These are phyloP conservation scores for Charadrius vociferus DNA, from an alignment of 2,113 vertebrate species.

Conservation along the genomic window DNA sequence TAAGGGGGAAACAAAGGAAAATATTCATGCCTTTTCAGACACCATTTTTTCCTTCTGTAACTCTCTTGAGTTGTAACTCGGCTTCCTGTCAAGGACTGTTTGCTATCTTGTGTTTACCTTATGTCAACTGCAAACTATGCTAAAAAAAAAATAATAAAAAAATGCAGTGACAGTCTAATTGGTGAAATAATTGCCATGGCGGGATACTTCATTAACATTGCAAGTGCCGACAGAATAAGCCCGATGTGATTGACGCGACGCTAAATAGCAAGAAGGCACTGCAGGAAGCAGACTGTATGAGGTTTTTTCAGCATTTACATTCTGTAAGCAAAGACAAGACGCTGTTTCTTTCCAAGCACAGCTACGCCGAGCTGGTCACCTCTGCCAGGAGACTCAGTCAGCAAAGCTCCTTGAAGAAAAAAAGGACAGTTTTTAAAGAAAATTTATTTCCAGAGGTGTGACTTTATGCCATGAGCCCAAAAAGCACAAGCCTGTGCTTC, in stretches of 20 bases:
- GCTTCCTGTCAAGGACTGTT: neutral
- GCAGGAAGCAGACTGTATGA: neutral
- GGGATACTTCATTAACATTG: neutral
- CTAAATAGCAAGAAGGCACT: neutral
- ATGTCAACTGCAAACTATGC: neutral
- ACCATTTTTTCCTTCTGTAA: neutral
- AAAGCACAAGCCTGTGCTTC: neutral
- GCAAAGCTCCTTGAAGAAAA: neutral
- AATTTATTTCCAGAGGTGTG: neutral
- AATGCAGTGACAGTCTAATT: neutral
- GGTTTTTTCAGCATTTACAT: neutral
- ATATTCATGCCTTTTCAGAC: neutral
- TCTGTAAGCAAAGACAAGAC: neutral
- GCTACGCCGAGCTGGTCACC: neutral
- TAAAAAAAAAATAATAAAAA: neutral
- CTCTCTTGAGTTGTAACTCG: neutral
- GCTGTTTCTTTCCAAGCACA: neutral
- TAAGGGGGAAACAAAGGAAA: neutral
- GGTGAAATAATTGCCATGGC: neutral
- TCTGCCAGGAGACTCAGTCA: neutral
- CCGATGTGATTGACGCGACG: fast-evolving
- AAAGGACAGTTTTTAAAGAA: neutral
- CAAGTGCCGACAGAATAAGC: neutral
- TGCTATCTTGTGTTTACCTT: neutral
- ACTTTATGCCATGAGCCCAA: neutral